A percentile compares a stretch with the other conserved stretches of the same genome.
phyloP scores from a whole-genome alignment of 2,113 vertebrate genomes.

The Sceloporus tristichus region DNA sequence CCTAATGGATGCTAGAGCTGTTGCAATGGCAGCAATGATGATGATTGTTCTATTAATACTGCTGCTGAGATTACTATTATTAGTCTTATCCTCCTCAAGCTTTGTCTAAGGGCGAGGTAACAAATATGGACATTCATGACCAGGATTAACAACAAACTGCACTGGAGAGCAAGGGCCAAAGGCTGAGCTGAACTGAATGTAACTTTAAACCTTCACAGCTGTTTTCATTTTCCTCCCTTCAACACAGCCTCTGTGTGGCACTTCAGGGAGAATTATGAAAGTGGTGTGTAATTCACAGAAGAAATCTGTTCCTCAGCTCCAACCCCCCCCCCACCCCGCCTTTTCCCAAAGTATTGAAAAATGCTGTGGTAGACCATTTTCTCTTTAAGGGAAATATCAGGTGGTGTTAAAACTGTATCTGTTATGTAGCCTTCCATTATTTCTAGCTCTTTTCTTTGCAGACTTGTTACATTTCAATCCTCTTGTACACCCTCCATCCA shows the following conservation, averaged over 20 bases:
- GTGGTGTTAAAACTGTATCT: slow-evolving; percentile 54
- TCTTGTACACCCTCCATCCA: background rate
- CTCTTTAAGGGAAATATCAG: slow-evolving; percentile 63
- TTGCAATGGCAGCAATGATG: background rate
- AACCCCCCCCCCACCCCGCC: background rate
- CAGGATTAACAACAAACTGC: slow-evolving; percentile 69
- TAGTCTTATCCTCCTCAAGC: slow-evolving; percentile 60
- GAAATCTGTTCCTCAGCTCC: slow-evolving; percentile 69
- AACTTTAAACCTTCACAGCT: slow-evolving; percentile 86
- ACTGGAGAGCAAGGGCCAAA: slow-evolving; percentile 81
- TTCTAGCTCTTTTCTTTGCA: background rate
- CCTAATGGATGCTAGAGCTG: background rate
- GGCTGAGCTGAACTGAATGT: slow-evolving; percentile 77
- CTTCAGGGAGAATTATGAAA: slow-evolving; percentile 78
- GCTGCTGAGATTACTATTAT: slow-evolving; percentile 54
- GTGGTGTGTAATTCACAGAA: slow-evolving; percentile 79
- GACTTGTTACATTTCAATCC: background rate
- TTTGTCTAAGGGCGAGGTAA: slow-evolving; percentile 71
- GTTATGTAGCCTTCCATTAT: slow-evolving; percentile 51
- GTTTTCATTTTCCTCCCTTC: slow-evolving; percentile 86
- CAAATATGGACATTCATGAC: slow-evolving; percentile 77
- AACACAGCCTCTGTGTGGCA: slow-evolving; percentile 81
- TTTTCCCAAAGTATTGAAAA: slow-evolving; percentile 76
- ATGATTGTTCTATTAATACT: slow-evolving; percentile 24
- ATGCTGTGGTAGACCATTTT: slow-evolving; percentile 72